Conservation (phyloP, 2,888 invertebrate genomes). For the Alcis repandata region DNA sequence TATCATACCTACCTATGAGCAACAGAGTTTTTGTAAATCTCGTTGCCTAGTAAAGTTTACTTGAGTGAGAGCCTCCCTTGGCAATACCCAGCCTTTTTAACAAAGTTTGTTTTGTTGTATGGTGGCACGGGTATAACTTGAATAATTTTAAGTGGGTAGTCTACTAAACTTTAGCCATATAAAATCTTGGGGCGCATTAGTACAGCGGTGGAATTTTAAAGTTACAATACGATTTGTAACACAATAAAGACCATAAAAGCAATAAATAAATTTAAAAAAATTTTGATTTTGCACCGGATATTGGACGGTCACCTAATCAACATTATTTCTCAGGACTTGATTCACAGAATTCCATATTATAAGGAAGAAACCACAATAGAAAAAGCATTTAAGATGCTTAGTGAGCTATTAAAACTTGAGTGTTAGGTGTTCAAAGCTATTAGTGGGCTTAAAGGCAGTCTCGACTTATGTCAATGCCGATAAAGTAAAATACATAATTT, state of each 20-base stretch:
- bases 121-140: too few relatives aligned
- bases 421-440: constrained; percentile 13
- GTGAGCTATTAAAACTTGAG: background rate
- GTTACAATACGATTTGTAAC: too few relatives aligned
- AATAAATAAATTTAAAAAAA: too few relatives aligned
- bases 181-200: too few relatives aligned
- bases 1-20: background rate
- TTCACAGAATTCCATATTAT: background rate
- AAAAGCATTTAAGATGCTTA: constrained; percentile 1
- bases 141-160: too few relatives aligned
- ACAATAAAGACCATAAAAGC: too few relatives aligned
- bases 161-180: too few relatives aligned
- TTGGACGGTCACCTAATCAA: too few relatives aligned
- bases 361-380: background rate
- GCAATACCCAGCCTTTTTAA: background rate
- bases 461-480: background rate
- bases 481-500: constrained; percentile 1
- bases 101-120: too few relatives aligned
- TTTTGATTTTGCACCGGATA: too few relatives aligned
- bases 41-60: background rate
- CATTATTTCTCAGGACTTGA: too few relatives aligned
- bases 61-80: background rate
- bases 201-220: too few relatives aligned
- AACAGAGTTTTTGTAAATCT: background rate
- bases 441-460: constrained; percentile 17